Percentiles rank a stretch among this genome's conserved stretches.
Evolutionary conservation across 2,113 vertebrate species (phyloP).

Genomic region (Pseudorectes ferrugineus): DNA sequence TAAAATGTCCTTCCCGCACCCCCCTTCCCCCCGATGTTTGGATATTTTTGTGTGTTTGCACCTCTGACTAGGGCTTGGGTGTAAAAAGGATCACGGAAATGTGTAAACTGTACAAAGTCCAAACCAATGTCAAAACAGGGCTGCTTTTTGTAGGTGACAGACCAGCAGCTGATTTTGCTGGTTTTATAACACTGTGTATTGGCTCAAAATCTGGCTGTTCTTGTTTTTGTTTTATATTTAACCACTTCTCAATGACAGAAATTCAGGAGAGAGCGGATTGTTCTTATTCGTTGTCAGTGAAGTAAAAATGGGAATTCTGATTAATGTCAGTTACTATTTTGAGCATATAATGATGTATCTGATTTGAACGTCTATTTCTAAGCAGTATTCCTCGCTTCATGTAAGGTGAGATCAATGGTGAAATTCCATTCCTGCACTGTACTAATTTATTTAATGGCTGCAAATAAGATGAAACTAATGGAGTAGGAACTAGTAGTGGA

Average conservation of each 20-base stretch:
- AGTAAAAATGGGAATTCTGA: background rate
- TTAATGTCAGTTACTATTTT: background rate
- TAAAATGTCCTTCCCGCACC: background rate
- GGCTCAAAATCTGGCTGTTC: background rate
- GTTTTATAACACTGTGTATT: background rate
- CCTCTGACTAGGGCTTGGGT: background rate
- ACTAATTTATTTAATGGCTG: constrained; percentile 29
- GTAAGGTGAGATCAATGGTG: constrained; percentile 13
- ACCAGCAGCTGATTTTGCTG: background rate
- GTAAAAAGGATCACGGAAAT: background rate
- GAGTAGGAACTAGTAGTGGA: background rate
- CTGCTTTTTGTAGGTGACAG: background rate
- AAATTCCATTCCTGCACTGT: constrained; percentile 33
- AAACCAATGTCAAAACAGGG: background rate
- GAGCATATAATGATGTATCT: background rate
- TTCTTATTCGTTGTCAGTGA: background rate
- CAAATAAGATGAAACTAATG: constrained; percentile 4
- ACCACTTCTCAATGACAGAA: background rate
- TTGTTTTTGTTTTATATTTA: background rate
- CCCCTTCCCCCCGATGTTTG: accelerated
- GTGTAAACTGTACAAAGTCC: background rate
- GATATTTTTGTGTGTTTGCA: background rate
- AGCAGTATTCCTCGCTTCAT: constrained; percentile 1
- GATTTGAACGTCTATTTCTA: constrained; percentile 12
- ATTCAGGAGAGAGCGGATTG: background rate